Conservation (phyloP, 2,113 vertebrate genomes). For the Brachyhypopomus gauderio region DNA sequence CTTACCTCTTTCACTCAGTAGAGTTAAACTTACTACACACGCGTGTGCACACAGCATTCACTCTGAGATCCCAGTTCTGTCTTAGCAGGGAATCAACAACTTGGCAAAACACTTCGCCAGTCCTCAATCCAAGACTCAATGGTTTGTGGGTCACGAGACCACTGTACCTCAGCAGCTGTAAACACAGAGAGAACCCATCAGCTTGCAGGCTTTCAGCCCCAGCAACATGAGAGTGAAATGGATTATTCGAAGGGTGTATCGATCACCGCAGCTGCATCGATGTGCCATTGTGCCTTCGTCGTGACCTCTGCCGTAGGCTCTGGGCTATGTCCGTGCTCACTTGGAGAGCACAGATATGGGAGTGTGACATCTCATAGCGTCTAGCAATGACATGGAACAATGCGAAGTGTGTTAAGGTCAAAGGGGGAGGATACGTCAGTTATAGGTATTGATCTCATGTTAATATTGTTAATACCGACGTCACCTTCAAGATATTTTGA, state of each 20-base stretch:
- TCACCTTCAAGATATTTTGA: slow-evolving; percentile 28
- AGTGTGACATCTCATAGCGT: background rate
- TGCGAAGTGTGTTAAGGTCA: background rate
- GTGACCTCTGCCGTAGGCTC: background rate
- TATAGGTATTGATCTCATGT: background rate
- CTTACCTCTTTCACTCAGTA: no score
- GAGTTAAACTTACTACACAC: no score
- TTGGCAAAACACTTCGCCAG: no score
- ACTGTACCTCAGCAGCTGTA: no score
- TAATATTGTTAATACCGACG: background rate
- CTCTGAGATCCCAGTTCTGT: no score
- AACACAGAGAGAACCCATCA: no score
- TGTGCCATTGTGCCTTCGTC: slow-evolving; percentile 11
- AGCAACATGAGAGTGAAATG: slow-evolving; percentile 21
- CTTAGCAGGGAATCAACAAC: no score
- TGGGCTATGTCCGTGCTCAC: background rate
- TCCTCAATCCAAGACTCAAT: no score
- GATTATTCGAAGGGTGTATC: slow-evolving; percentile 31
- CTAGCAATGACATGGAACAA: background rate
- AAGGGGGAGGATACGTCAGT: no score
- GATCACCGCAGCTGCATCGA: slow-evolving; percentile 20
- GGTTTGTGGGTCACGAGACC: no score
- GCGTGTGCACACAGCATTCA: no score
- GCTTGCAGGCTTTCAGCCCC: background rate
- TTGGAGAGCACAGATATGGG: background rate